phyloP scores from a whole-genome alignment of 2,113 vertebrate genomes.

The Dryoscopus gambensis region DNA sequence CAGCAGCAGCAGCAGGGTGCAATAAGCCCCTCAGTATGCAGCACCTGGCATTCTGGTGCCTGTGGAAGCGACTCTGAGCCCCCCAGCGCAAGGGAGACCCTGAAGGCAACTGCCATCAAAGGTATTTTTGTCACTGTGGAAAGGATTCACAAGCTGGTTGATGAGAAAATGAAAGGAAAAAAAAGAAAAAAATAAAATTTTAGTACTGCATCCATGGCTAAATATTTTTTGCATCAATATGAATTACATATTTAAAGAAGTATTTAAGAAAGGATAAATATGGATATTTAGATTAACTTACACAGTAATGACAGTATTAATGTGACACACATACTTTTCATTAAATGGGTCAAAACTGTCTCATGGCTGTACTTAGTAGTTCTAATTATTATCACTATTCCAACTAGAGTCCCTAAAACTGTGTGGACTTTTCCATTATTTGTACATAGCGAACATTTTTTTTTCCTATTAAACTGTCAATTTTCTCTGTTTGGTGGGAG shows the following conservation, averaged over 20 bases:
- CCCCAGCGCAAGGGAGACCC: not conserved
- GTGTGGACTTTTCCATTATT: not conserved
- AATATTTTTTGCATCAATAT: not conserved
- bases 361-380: not conserved
- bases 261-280: not conserved
- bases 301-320: not conserved
- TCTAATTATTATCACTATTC: not conserved
- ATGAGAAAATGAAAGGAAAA: not conserved
- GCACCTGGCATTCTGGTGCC: not conserved
- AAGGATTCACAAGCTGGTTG: not conserved
- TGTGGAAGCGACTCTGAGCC: not conserved
- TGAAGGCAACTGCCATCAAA: rapidly evolving
- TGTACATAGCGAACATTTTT: not conserved
- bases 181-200: not conserved
- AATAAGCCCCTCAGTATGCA: not conserved
- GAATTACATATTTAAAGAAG: not conserved
- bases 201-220: not conserved
- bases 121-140: not conserved
- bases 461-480: not conserved
- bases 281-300: not conserved
- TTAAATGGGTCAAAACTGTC: not conserved
- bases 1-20: not conserved
- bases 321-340: not conserved
- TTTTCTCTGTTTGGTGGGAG: not conserved
- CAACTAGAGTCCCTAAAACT: not conserved